A percentile compares a stretch with the other conserved stretches of the same genome.
Conservation (phyloP, 2,888 invertebrate genomes). For the Aplocera efformata region DNA sequence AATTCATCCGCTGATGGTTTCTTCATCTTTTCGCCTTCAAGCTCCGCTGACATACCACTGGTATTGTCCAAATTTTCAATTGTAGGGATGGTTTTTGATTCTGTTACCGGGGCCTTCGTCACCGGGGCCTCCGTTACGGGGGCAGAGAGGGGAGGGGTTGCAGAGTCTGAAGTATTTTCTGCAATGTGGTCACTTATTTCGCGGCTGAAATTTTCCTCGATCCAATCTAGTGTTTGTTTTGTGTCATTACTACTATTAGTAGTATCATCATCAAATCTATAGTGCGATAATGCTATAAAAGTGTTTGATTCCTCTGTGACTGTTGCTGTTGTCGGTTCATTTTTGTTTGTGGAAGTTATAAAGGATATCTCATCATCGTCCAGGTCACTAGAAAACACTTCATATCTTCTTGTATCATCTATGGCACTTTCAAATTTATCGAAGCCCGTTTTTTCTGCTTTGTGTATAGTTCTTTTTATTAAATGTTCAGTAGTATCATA, state of each 20-base stretch:
- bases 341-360: constrained; percentile 1
- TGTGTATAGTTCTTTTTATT: constrained; percentile 13
- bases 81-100: constrained; percentile 5
- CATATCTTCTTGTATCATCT: constrained; percentile 24
- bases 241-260: constrained; percentile 3
- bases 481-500: constrained; percentile 6
- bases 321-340: constrained; percentile 10
- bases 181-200: constrained; percentile 28
- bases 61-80: constrained; percentile 21
- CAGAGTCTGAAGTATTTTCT: neutral
- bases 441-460: constrained; percentile 26
- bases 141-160: neutral
- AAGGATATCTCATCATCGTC: constrained; percentile 34
- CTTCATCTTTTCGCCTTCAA: constrained; percentile 23
- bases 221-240: constrained; percentile 37
- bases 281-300: constrained; percentile 3
- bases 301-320: constrained; percentile 16
- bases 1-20: constrained; percentile 37
- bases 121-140: too few species aligned
- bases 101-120: too few species aligned
- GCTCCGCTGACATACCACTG: constrained; percentile 41
- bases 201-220: constrained; percentile 42
- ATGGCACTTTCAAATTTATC: constrained; percentile 22
- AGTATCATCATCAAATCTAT: constrained; percentile 10
- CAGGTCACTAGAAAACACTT: constrained; percentile 23